Evolutionary conservation across 1,140 invertebrate genomes (phyloP).

Genomic region (Littorina saxatilis): DNA sequence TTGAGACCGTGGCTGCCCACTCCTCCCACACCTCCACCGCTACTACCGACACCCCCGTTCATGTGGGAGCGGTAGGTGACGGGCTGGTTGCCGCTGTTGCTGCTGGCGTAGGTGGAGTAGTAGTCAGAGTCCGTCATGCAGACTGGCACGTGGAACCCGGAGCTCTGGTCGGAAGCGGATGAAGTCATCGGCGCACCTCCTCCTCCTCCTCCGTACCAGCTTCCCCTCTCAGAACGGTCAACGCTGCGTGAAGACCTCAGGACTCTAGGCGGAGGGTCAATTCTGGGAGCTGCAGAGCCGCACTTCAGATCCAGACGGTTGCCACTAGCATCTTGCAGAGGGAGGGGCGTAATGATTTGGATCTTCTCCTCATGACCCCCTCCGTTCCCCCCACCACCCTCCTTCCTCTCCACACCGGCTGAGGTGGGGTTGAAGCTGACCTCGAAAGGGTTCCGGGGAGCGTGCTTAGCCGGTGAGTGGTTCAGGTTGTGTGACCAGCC

Average conservation of each 20-base stretch:
- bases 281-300: constrained; percentile 55
- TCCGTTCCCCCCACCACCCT: constrained; percentile 23
- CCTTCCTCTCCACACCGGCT: neutral
- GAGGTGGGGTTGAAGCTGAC: neutral
- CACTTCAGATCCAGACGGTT: constrained; percentile 61
- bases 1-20: neutral
- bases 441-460: constrained; percentile 9
- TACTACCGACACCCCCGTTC: constrained; percentile 13
- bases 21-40: neutral
- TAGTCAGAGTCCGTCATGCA: constrained; percentile 48
- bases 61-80: constrained; percentile 27
- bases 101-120: constrained; percentile 40
- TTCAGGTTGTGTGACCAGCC: constrained; percentile 29
- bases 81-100: neutral
- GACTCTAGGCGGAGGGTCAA: constrained; percentile 64
- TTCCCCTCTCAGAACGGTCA: constrained; percentile 35
- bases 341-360: constrained; percentile 60
- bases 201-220: constrained; percentile 26
- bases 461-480: neutral
- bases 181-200: neutral
- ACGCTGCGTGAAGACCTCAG: constrained; percentile 25
- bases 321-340: constrained; percentile 59
- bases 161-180: neutral
- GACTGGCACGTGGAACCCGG: neutral
- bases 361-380: constrained; percentile 43